phyloP scores from a whole-genome alignment of 1,140 invertebrate genomes.

The Aphidius ervi region DNA sequence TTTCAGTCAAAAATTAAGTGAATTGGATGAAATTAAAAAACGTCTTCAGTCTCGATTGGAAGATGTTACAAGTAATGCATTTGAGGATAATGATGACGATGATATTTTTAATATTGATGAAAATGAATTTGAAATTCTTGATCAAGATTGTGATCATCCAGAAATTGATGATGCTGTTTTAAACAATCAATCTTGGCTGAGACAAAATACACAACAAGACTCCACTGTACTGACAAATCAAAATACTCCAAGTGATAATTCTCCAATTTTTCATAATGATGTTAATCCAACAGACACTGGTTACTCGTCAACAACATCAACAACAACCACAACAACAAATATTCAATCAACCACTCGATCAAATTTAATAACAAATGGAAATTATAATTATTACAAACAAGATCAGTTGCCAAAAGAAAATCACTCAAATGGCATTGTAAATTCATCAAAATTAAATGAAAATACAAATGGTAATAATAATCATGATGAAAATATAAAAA shows the following conservation, averaged over 20 bases:
- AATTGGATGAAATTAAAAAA: slow-evolving; percentile 62
- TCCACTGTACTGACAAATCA: no score
- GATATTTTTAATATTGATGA: slow-evolving; percentile 48
- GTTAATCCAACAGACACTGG: slow-evolving; percentile 25
- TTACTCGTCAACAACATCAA: slow-evolving; percentile 14
- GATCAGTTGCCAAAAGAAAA: slow-evolving; percentile 19
- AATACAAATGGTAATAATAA: not conserved
- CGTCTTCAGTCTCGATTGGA: slow-evolving; percentile 55
- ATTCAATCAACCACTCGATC: slow-evolving; percentile 17
- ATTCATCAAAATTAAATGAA: slow-evolving; percentile 4
- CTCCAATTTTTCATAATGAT: slow-evolving; percentile 1
- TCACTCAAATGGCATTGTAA: no score
- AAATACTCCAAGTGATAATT: no score
- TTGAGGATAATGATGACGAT: slow-evolving; percentile 55
- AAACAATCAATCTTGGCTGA: no score
- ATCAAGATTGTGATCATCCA: slow-evolving; percentile 27
- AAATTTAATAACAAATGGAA: slow-evolving; percentile 23
- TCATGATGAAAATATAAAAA: not conserved
- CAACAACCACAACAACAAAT: not conserved
- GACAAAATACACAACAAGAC: no score
- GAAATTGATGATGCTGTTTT: no score
- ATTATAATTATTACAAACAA: slow-evolving; percentile 17
- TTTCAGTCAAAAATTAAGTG: slow-evolving; percentile 54
- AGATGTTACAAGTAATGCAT: slow-evolving; percentile 56
- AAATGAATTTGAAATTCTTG: slow-evolving; percentile 20